Evolutionary conservation across 2,888 invertebrate species (phyloP).

Genomic region (Vannuccia rotundouncinata): DNA sequence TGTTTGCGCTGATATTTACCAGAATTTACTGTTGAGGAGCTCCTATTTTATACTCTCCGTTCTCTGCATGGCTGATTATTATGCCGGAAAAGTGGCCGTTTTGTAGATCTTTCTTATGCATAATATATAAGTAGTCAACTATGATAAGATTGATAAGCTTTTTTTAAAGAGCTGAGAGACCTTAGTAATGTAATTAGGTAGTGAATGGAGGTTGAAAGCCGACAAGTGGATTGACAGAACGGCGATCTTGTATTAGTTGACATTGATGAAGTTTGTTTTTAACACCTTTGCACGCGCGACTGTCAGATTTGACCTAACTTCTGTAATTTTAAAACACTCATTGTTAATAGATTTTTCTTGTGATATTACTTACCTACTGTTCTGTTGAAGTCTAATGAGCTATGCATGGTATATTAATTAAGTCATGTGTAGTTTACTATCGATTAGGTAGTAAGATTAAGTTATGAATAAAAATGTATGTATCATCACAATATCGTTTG

Average conservation of each 20-base stretch:
- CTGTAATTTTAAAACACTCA: no score
- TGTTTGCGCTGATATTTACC: slow-evolving; percentile 1
- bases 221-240: neutral
- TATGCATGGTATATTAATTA: no score
- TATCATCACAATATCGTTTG: no score
- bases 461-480: no score
- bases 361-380: no score
- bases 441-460: no score
- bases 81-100: neutral
- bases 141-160: neutral
- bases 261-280: neutral
- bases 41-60: neutral
- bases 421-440: no score
- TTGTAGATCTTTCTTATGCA: neutral
- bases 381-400: no score
- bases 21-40: neutral
- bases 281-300: neutral
- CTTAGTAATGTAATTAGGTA: no score
- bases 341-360: no score
- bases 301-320: neutral
- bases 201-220: neutral
- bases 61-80: neutral
- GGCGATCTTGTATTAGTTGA: no score
- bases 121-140: no score
- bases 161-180: neutral